A percentile compares a stretch with the other conserved stretches of the same genome.
Evolutionary conservation across 2,888 invertebrate species (phyloP).

Genomic region (Hipparchia sbordonii): DNA sequence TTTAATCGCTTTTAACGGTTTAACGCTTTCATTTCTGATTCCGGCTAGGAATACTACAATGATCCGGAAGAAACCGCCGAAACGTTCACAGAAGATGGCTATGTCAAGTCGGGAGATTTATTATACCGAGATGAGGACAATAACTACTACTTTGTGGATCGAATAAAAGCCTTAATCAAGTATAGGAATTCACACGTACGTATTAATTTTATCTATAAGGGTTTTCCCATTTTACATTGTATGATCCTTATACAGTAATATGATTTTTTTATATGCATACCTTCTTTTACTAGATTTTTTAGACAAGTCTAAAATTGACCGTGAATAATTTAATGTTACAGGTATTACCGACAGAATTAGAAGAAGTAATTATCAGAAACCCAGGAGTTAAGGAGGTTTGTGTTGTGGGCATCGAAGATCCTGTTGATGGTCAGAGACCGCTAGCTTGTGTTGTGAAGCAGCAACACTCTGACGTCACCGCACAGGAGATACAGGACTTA

Average conservation of each 20-base stretch:
- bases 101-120: conserved; percentile 66
- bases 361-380: conserved; percentile 53
- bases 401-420: conserved; percentile 55
- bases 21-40: background rate
- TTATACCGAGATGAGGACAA: conserved; percentile 60
- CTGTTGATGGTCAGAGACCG: conserved; percentile 57
- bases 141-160: conserved; percentile 63
- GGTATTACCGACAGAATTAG: conserved; percentile 64
- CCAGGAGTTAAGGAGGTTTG: conserved; percentile 59
- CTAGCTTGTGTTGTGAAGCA: conserved; percentile 58
- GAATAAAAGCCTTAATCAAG: conserved; percentile 66
- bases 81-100: conserved; percentile 64
- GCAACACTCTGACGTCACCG: conserved; percentile 52
- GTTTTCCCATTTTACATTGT: background rate
- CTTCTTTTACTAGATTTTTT: no score
- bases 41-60: conserved; percentile 54
- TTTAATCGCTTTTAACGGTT: background rate
- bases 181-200: conserved; percentile 62
- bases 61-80: conserved; percentile 61
- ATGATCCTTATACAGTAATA: background rate
- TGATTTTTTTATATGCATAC: no score
- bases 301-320: background rate
- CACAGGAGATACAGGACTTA: conserved; percentile 59
- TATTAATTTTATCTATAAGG: background rate
- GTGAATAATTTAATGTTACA: conserved; percentile 37